A percentile compares a stretch with the other conserved stretches of the same genome.
These are phyloP conservation scores for Agrotis clavis DNA, from an alignment of 2,888 invertebrate genomes.

Conservation along the genomic window DNA sequence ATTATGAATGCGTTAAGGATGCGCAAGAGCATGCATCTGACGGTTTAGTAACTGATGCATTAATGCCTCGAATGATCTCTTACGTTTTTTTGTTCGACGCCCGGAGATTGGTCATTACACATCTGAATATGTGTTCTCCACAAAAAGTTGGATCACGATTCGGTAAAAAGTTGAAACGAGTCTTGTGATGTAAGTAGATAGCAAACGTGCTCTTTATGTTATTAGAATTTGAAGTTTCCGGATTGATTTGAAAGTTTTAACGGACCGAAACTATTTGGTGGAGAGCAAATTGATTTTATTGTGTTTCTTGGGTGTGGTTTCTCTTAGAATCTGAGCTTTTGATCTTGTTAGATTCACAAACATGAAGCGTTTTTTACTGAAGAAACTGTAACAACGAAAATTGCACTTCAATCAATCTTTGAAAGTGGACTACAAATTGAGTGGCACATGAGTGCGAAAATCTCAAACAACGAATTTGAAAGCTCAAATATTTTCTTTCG, in stretches of 20 bases:
- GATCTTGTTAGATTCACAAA: slow-evolving; percentile 34
- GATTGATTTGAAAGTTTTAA: slow-evolving; percentile 84
- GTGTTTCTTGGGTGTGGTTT: slow-evolving; percentile 62
- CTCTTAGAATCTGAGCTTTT: slow-evolving; percentile 50
- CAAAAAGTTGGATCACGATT: slow-evolving; percentile 89
- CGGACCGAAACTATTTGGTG: slow-evolving; percentile 67
- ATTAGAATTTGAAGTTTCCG: slow-evolving; percentile 88
- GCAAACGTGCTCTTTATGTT: slow-evolving; percentile 89
- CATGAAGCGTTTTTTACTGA: slow-evolving; percentile 14
- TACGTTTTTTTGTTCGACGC: slow-evolving; percentile 84
- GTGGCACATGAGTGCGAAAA: neutral
- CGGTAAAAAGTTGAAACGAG: slow-evolving; percentile 85
- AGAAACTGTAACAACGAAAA: neutral
- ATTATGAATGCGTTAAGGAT: slow-evolving; percentile 89
- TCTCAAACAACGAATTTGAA: neutral
- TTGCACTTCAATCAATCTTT: neutral
- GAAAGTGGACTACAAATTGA: slow-evolving; percentile 1
- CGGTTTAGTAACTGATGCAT: slow-evolving; percentile 91
- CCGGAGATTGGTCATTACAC: slow-evolving; percentile 90
- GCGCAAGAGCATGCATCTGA: slow-evolving; percentile 89
- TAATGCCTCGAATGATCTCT: slow-evolving; percentile 87
- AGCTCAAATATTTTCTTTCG: neutral
- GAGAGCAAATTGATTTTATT: slow-evolving; percentile 73
- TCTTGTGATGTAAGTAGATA: slow-evolving; percentile 86
- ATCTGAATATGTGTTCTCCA: slow-evolving; percentile 89